Percentiles rank a stretch among this genome's conserved stretches.
These are phyloP conservation scores for Xenopus borealis DNA, from an alignment of 2,113 vertebrate species.

Conservation along the genomic window DNA sequence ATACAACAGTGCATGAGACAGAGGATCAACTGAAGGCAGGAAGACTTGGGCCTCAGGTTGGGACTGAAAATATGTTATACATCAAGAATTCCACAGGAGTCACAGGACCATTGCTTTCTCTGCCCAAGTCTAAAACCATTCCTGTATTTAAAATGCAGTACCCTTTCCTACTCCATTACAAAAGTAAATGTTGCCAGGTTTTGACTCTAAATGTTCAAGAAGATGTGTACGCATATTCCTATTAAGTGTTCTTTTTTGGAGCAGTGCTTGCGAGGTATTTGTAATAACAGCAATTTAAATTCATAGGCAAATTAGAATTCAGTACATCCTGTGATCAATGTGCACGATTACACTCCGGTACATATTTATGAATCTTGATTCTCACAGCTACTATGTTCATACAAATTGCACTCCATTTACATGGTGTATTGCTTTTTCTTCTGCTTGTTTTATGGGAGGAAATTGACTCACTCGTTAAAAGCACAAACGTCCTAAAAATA, in stretches of 20 bases:
- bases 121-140: too few species aligned
- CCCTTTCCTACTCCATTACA: constrained; percentile 20
- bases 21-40: too few species aligned
- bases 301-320: constrained; percentile 61
- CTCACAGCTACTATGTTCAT: constrained; percentile 56
- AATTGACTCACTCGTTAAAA: constrained; percentile 36
- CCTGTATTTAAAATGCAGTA: background rate
- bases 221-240: constrained; percentile 57
- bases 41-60: too few species aligned
- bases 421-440: constrained; percentile 40
- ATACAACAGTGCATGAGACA: too few species aligned
- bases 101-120: too few species aligned
- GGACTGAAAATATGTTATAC: too few species aligned
- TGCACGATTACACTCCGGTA: constrained; percentile 61
- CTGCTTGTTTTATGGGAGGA: constrained; percentile 29
- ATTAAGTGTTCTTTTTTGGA: constrained; percentile 57
- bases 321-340: constrained; percentile 58
- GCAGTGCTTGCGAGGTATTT: constrained; percentile 51
- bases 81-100: too few species aligned
- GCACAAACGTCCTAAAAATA: constrained; percentile 11
- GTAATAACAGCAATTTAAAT: constrained; percentile 64
- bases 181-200: constrained; percentile 11
- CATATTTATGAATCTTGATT: constrained; percentile 60
- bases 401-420: constrained; percentile 48
- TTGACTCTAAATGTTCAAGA: constrained; percentile 39